Conservation (phyloP, 1,140 invertebrate species). For the Zaprionus kolodkinae region DNA sequence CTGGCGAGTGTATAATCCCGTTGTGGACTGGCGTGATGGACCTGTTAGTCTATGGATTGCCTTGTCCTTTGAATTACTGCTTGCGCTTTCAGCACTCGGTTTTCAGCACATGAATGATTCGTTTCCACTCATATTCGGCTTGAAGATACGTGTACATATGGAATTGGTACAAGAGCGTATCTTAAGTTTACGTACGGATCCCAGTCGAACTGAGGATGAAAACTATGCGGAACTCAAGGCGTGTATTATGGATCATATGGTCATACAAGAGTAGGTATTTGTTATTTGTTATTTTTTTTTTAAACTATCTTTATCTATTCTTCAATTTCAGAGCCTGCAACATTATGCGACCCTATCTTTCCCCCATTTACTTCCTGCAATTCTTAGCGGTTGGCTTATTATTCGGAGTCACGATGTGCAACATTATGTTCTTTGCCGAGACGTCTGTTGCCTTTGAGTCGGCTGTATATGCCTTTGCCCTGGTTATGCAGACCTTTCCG, state of each 20-base stretch:
- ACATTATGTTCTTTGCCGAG: conserved; percentile 53
- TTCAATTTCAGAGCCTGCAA: conserved; percentile 14
- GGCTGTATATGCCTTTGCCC: conserved; percentile 16
- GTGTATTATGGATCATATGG: conserved; percentile 54
- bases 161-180: conserved; percentile 33
- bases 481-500: conserved; percentile 54
- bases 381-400: conserved; percentile 48
- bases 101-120: neutral
- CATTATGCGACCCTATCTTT: conserved; percentile 34
- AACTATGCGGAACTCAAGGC: conserved; percentile 34
- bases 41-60: neutral
- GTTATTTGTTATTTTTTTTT: too few relatives aligned
- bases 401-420: conserved; percentile 49
- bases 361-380: conserved; percentile 42
- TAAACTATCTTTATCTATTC: neutral
- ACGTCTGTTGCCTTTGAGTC: conserved; percentile 25
- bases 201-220: conserved; percentile 17
- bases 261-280: conserved; percentile 41
- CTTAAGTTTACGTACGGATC: conserved; percentile 34
- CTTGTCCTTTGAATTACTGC: neutral
- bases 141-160: conserved; percentile 6
- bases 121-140: neutral
- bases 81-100: neutral
- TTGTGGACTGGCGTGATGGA: conserved; percentile 1
- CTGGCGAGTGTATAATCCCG: conserved; percentile 49